These are phyloP conservation scores for Agriopis aurantiaria DNA, from an alignment of 2,888 invertebrate species.

Conservation along the genomic window DNA sequence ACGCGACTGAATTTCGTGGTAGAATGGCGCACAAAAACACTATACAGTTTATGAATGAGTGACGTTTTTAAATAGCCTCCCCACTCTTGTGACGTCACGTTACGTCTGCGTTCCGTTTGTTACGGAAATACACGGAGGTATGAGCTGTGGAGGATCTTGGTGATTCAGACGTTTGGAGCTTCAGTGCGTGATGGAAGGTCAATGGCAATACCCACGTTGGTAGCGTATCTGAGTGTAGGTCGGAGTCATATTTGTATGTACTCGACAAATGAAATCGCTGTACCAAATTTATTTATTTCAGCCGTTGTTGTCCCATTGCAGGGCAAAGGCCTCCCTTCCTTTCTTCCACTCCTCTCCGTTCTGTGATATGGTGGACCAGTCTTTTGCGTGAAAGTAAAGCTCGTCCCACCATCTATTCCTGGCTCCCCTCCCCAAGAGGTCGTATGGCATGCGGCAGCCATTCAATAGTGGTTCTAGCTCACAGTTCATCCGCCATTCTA, in stretches of 20 bases:
- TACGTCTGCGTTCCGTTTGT: constrained; percentile 70
- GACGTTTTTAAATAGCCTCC: constrained; percentile 79
- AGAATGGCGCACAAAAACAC: constrained; percentile 60
- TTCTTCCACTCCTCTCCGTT: too few species aligned
- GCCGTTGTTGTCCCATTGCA: too few species aligned
- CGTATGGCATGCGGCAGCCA: too few species aligned
- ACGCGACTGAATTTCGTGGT: constrained; percentile 66
- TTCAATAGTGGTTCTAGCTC: too few species aligned
- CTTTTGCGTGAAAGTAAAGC: too few species aligned
- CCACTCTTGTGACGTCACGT: constrained; percentile 64
- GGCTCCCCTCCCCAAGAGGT: too few species aligned
- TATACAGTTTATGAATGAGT: constrained; percentile 79
- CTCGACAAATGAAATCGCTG: not conserved
- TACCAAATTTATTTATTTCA: not conserved
- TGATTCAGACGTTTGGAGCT: constrained; percentile 38
- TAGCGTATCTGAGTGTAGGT: constrained; percentile 18
- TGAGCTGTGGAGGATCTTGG: constrained; percentile 38
- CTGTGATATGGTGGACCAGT: too few species aligned
- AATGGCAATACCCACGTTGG: constrained; percentile 45
- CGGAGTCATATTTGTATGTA: constrained; percentile 3
- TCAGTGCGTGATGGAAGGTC: constrained; percentile 59
- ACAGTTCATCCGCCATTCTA: too few species aligned
- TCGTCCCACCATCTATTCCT: too few species aligned
- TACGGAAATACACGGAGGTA: constrained; percentile 65
- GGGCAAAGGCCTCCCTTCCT: too few species aligned